Evolutionary conservation across 2,797 vertebrate genomes (phyloP).

Genomic region (Menidia menidia): DNA sequence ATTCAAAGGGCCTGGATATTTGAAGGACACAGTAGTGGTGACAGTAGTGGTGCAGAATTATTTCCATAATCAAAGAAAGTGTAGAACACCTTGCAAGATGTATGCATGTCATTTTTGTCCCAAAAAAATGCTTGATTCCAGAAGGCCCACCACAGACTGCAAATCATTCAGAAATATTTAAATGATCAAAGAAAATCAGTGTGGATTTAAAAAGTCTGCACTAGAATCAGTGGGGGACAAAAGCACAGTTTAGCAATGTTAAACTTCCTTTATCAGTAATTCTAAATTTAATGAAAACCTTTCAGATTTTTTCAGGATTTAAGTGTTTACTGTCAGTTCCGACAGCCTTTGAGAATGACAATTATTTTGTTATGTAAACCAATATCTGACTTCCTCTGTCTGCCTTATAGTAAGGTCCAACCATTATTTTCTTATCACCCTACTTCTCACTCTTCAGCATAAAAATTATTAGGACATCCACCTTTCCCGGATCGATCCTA

Average conservation of each 20-base stretch:
- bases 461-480: conserved; percentile 21
- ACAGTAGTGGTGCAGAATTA: neutral
- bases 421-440: conserved; percentile 18
- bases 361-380: neutral
- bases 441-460: neutral
- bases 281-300: too few relatives aligned
- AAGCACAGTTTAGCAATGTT: too few relatives aligned
- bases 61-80: neutral
- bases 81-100: neutral
- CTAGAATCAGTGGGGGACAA: too few relatives aligned
- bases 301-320: neutral
- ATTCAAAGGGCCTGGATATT: neutral
- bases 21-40: neutral
- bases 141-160: neutral
- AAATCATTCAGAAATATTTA: neutral
- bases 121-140: neutral
- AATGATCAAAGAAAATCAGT: too few relatives aligned
- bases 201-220: too few relatives aligned
- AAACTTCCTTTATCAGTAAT: too few relatives aligned
- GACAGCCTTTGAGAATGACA: conserved; percentile 13
- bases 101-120: neutral
- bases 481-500: conserved; percentile 22
- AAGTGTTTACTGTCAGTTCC: neutral
- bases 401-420: conserved; percentile 25
- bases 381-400: conserved; percentile 24